These are phyloP conservation scores for Oreocharis arfaki DNA, from an alignment of 2,113 vertebrate species.

Conservation along the genomic window DNA sequence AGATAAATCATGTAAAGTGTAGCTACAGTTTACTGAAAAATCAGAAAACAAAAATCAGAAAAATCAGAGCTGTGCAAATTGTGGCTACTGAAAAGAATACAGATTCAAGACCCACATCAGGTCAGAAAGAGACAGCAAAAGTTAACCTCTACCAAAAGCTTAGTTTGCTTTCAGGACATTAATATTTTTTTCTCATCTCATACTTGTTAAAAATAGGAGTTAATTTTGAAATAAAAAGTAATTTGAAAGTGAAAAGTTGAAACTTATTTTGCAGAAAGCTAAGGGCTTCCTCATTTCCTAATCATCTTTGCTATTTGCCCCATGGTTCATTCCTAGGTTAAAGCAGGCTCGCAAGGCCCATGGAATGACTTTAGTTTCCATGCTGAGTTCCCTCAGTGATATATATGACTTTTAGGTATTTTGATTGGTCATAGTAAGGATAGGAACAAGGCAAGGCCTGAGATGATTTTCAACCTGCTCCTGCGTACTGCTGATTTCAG, in stretches of 20 bases:
- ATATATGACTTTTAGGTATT: neutral
- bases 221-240: neutral
- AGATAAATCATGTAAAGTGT: neutral
- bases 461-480: neutral
- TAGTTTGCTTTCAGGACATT: neutral
- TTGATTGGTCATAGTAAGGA: neutral
- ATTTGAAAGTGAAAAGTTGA: neutral
- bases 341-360: neutral
- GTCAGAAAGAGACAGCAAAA: neutral
- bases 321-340: neutral
- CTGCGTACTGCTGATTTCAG: neutral
- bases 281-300: neutral
- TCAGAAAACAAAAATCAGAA: too few species aligned
- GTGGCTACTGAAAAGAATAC: neutral
- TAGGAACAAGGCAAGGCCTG: neutral
- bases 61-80: neutral
- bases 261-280: neutral
- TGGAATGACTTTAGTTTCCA: neutral
- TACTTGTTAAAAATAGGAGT: neutral
- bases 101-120: neutral
- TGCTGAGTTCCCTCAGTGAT: neutral
- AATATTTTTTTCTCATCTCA: neutral
- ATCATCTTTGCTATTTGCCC: neutral
- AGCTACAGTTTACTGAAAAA: neutral
- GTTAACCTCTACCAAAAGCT: neutral